Percentiles rank a stretch among this genome's conserved stretches.
These are phyloP conservation scores for Balanococcus diminutus DNA, from an alignment of 2,888 invertebrate genomes.

Conservation along the genomic window DNA sequence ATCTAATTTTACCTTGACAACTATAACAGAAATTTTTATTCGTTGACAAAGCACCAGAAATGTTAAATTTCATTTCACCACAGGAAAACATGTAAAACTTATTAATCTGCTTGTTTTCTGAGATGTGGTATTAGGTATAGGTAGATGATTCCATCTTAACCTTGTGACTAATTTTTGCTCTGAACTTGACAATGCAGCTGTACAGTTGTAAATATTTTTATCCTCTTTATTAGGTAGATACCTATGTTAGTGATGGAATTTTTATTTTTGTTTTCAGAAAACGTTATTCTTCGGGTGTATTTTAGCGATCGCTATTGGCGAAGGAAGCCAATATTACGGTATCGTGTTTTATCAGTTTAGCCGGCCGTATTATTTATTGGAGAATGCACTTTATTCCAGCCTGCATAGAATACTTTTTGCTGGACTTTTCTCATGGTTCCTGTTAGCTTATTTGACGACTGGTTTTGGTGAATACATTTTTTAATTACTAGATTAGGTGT, in stretches of 20 bases:
- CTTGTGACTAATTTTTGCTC: neutral
- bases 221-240: too few relatives aligned
- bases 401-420: conserved; percentile 57
- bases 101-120: conserved; percentile 18
- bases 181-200: neutral
- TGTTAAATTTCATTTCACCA: neutral
- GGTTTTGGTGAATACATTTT: conserved; percentile 55
- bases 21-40: neutral
- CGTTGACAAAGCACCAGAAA: neutral
- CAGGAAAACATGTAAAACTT: neutral
- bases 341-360: conserved; percentile 56
- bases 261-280: conserved; percentile 47
- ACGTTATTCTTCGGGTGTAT: conserved; percentile 45
- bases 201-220: neutral
- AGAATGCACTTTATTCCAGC: conserved; percentile 56
- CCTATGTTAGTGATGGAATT: too few relatives aligned
- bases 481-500: neutral
- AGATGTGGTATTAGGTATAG: neutral
- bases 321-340: conserved; percentile 55
- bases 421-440: conserved; percentile 56
- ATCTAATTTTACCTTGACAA: conserved; percentile 26
- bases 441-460: conserved; percentile 56
- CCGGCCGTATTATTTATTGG: conserved; percentile 55
- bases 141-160: neutral
- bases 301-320: conserved; percentile 42